A percentile compares a stretch with the other conserved stretches of the same genome.
Evolutionary conservation across 2,797 vertebrate genomes (phyloP).

Genomic region (Ibycter americanus): DNA sequence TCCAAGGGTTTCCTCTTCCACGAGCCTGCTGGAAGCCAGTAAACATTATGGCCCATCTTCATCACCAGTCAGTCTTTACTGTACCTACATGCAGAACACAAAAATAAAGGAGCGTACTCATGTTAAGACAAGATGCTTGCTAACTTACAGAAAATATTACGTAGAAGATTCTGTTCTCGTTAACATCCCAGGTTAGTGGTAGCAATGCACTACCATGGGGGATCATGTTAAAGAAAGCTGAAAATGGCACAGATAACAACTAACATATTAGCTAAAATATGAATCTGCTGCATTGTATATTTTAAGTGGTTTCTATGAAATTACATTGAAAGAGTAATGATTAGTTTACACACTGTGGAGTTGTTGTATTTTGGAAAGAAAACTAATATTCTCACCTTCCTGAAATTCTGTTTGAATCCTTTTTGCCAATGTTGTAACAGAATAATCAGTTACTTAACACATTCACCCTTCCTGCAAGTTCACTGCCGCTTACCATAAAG

Average conservation of each 20-base stretch:
- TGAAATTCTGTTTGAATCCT: conserved; percentile 25
- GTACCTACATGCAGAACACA: neutral
- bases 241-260: conserved; percentile 37
- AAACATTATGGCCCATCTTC: neutral
- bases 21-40: neutral
- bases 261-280: conserved; percentile 36
- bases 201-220: conserved; percentile 14
- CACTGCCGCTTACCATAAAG: conserved; percentile 3
- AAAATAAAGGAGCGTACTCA: neutral
- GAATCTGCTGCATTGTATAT: conserved; percentile 50
- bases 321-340: conserved; percentile 58
- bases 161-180: conserved; percentile 24
- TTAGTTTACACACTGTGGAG: conserved; percentile 72
- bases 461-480: conserved; percentile 18
- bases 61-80: neutral
- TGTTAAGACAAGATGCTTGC: conserved; percentile 3
- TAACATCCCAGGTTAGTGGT: conserved; percentile 25
- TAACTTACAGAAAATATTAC: neutral
- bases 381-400: conserved; percentile 28
- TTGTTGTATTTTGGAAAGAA: conserved; percentile 61
- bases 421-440: conserved; percentile 29
- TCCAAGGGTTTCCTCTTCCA: conserved; percentile 6
- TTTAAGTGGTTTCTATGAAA: conserved; percentile 76
- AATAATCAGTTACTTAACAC: conserved; percentile 21
- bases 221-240: conserved; percentile 19